Evolutionary conservation across 1,140 invertebrate genomes (phyloP), one percentile per base, ranked within the genome.

Genomic region (Drosophila santomea): DNA sequence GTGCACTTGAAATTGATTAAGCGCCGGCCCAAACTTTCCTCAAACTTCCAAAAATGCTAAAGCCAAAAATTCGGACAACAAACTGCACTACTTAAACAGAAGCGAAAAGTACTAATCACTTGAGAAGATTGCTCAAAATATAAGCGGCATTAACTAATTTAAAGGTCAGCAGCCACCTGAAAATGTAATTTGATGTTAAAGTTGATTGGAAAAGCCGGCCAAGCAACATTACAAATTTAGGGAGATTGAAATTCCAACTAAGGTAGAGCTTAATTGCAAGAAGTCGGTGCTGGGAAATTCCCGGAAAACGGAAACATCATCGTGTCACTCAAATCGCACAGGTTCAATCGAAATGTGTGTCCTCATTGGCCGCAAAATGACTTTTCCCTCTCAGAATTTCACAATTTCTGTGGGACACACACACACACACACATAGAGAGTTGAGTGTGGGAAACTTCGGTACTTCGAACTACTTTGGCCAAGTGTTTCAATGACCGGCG

Each of bases 1-100:
- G 56, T 85, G 82, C 81, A 86, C 78, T 74, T 63, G 38, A 86
- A 81, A 81, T 85, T 85, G 78, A 85, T 86, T 82, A 86, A 68
- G 64, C 60, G 28, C 39, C 17, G 66, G 15, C 5, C 23, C 20
- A 12, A 59, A 67, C 39, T 72, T 72, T 43, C 2, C 8, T 7
- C 50, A 36, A 48, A 48, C 8, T 36, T 36, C 35, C 23, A 35
- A 45, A 62, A 71, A 50, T 41, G 23, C 11, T n/a, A 25, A 20
- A 35, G 43, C 59, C 11, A 36, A 20, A 20, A 36, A 17, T 14
- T 11, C 2, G 2, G 28, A 2, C 4, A 14, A n/a, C 38, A 4
- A 43, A 54, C 32, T 41, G 23, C 20, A 36, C 47, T 50, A 10
- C 32, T 8, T 8, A 32, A 10, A 10, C 32, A 10, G 32, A 8